Evolutionary conservation across 1,140 invertebrate genomes (phyloP).

Genomic region (Proales similis): DNA sequence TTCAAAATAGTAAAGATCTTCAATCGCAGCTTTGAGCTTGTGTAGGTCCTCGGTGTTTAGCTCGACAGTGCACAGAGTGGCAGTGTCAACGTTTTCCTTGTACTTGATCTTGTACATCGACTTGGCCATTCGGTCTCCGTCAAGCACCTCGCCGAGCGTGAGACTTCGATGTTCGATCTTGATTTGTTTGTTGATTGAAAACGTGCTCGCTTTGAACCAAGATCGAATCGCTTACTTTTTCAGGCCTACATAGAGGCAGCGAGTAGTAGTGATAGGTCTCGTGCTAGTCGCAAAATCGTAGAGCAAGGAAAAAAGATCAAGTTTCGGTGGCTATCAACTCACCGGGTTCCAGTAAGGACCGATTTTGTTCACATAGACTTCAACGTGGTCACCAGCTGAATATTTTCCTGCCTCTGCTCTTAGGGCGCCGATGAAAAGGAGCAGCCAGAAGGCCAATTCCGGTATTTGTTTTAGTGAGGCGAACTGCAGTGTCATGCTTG

Average conservation of each 20-base stretch:
- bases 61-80: constrained; percentile 52
- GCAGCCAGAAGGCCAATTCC: too few species aligned
- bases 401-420: constrained; percentile 16
- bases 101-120: constrained; percentile 56
- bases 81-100: constrained; percentile 47
- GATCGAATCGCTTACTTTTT: constrained; percentile 48
- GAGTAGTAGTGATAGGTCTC: constrained; percentile 59
- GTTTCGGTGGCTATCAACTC: not conserved
- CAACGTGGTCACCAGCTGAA: constrained; percentile 41
- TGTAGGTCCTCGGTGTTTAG: constrained; percentile 51
- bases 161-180: constrained; percentile 57
- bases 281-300: constrained; percentile 45
- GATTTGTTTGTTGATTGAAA: constrained; percentile 18
- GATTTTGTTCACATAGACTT: constrained; percentile 58
- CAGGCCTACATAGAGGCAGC: constrained; percentile 56
- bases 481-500: too few species aligned
- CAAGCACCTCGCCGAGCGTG: constrained; percentile 57
- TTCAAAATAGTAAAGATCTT: constrained; percentile 59
- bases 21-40: constrained; percentile 54
- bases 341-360: constrained; percentile 58
- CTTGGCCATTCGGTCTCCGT: constrained; percentile 58
- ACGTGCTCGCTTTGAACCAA: constrained; percentile 14
- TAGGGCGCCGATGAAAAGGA: too few species aligned
- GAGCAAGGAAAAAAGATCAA: not conserved
- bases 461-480: too few species aligned